Base-by-base conservation (phyloP, 2,888 invertebrate species). In the Apeira syringaria region DNA sequence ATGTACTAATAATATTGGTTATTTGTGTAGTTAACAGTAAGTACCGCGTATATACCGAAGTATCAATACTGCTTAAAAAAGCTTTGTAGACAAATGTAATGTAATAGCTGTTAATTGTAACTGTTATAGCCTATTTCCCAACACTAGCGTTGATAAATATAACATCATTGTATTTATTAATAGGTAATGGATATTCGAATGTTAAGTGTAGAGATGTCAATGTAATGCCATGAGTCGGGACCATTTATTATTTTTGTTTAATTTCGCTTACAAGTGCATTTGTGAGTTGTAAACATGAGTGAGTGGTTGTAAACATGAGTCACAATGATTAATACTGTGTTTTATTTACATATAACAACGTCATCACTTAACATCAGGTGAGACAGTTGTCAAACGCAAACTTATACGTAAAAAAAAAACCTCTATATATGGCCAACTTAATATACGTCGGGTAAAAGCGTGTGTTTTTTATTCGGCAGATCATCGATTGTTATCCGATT, bases 211-310 rank as follows among this genome's bases (percentile, higher is more conserved):
- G 68, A 68, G 56, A 3, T 30, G 45, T 46, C 45, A 17, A 74
- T 80, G 74, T 80, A 73, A 85, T 82, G 88, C 86, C 87, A 87
- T 88, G 82, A 75, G 74, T 78, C 68, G 74, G 72, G 79, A 83
- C 74, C 73, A 73, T 74, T 69, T 70, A 72, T 80, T 80, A 80
- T 74, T 76, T 35, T 83, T 80, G 69, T 72, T 70, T 69, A 71
- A 61, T 74, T 77, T 82, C 70, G 87, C 87, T 88, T 87, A 65
- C 77, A 80, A 80, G 73, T 83, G 84, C 84, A 85, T 82, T 83
- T 84, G 86, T 85, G 85, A 81, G 84, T 86, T 86, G 79, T 87
- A 84, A 87, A 86, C 82, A 83, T 76, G 82, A 85, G 85, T 86
- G n/a, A 81, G 81, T 83, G 83, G 84, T 86, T 86, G 79, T 87